Evolutionary conservation across 2,888 invertebrate genomes (phyloP).

Genomic region (Drosophila buzzatii): DNA sequence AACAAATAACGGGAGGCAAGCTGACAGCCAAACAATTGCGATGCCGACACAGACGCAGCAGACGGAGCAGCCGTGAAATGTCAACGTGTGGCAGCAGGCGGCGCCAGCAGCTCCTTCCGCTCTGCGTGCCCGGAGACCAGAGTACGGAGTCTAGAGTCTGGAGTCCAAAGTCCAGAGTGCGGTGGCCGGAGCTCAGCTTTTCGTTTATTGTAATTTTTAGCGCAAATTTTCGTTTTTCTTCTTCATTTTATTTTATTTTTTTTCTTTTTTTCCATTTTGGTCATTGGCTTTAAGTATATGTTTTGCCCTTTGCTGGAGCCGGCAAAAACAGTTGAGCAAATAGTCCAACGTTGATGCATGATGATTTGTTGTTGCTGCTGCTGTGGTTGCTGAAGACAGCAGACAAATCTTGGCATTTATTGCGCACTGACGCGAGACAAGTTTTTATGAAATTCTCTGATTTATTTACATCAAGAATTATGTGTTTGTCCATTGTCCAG

Average conservation of each 20-base stretch:
- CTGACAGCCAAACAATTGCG: constrained; percentile 61
- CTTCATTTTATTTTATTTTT: neutral
- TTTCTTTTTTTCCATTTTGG: constrained; percentile 40
- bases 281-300: constrained; percentile 51
- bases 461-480: constrained; percentile 65
- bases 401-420: constrained; percentile 55
- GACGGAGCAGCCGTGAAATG: constrained; percentile 63
- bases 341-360: constrained; percentile 46
- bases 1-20: constrained; percentile 74
- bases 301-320: constrained; percentile 2
- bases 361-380: constrained; percentile 20
- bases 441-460: constrained; percentile 58
- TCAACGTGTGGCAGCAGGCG: constrained; percentile 63
- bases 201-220: constrained; percentile 31
- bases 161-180: neutral
- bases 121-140: neutral
- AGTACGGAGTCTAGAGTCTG: neutral
- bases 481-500: constrained; percentile 11
- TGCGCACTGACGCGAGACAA: constrained; percentile 34
- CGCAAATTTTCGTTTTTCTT: constrained; percentile 17
- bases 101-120: constrained; percentile 12
- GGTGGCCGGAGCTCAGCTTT: neutral
- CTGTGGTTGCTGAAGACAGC: constrained; percentile 8
- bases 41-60: constrained; percentile 33
- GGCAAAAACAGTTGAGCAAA: constrained; percentile 3